Evolutionary conservation across 2,797 vertebrate genomes (phyloP).

Genomic region (Microctenopoma stevenorrisi): DNA sequence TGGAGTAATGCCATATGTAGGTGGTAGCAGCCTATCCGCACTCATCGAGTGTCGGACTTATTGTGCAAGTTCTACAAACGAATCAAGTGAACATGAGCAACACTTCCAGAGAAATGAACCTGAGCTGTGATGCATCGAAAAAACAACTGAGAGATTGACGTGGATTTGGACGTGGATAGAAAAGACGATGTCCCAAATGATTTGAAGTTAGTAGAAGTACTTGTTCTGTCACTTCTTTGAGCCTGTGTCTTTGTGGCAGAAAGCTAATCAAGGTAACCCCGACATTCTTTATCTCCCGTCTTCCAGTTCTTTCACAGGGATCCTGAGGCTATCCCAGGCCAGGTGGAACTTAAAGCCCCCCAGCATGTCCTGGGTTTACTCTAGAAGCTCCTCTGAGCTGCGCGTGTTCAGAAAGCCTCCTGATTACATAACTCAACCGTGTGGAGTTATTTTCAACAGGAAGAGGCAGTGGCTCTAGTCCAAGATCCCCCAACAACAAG

Average conservation of each 20-base stretch:
- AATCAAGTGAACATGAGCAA: slow-evolving; percentile 41
- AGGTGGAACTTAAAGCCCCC: neutral
- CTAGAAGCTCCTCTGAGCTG: neutral
- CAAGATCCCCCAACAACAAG: neutral
- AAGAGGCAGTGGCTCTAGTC: neutral
- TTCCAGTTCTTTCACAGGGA: neutral
- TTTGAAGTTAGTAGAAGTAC: too few species aligned
- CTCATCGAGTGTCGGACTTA: slow-evolving; percentile 53
- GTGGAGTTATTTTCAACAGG: neutral
- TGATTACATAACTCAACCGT: neutral
- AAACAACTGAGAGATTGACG: slow-evolving; percentile 30
- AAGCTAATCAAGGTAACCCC: neutral
- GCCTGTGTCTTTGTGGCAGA: neutral
- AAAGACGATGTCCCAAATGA: neutral
- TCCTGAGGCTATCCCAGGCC: neutral
- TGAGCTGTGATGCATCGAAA: slow-evolving; percentile 46
- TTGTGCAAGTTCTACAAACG: slow-evolving; percentile 40
- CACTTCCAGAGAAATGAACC: slow-evolving; percentile 37
- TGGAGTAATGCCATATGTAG: slow-evolving; percentile 65
- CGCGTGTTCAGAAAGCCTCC: neutral
- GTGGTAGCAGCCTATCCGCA: slow-evolving; percentile 59
- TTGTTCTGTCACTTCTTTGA: neutral
- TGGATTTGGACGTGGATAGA: neutral
- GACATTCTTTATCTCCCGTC: neutral
- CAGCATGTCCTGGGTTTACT: neutral